Evolutionary conservation across 2,797 vertebrate genomes (phyloP).

Genomic region (Trachops cirrhosus): DNA sequence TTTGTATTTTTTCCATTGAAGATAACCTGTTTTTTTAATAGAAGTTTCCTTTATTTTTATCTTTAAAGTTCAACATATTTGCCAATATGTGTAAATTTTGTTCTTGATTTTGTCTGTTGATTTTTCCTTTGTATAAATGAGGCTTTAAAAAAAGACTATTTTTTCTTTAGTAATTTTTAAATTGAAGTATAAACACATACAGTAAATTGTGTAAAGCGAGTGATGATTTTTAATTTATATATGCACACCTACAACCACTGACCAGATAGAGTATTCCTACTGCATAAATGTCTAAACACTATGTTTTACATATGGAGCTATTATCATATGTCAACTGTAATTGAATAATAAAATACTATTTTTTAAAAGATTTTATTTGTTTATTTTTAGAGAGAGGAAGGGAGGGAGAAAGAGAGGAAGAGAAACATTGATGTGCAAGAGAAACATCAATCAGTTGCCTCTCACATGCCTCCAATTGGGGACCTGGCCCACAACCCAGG

Average conservation of each 20-base stretch:
- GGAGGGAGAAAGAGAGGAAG: no score
- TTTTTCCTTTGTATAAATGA: background rate
- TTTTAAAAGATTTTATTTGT: no score
- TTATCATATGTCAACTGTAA: background rate
- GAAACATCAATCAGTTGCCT: no score
- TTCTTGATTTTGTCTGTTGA: background rate
- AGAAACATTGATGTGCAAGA: no score
- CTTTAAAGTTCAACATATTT: background rate
- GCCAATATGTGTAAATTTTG: background rate
- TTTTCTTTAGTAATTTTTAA: background rate
- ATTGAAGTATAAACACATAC: background rate
- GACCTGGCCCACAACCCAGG: no score
- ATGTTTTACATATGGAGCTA: background rate
- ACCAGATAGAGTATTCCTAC: background rate
- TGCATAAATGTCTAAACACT: background rate
- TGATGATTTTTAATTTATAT: background rate
- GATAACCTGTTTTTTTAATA: background rate
- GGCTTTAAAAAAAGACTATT: background rate
- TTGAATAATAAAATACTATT: background rate
- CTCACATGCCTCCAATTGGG: no score
- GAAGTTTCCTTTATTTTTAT: background rate
- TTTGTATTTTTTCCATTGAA: background rate
- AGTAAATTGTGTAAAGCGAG: background rate
- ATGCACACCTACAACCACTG: background rate
- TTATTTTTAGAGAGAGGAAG: no score